Percentiles rank a stretch among this genome's conserved stretches.
These are phyloP conservation scores for Huso huso DNA, from an alignment of 2,797 vertebrate species.

Conservation along the genomic window DNA sequence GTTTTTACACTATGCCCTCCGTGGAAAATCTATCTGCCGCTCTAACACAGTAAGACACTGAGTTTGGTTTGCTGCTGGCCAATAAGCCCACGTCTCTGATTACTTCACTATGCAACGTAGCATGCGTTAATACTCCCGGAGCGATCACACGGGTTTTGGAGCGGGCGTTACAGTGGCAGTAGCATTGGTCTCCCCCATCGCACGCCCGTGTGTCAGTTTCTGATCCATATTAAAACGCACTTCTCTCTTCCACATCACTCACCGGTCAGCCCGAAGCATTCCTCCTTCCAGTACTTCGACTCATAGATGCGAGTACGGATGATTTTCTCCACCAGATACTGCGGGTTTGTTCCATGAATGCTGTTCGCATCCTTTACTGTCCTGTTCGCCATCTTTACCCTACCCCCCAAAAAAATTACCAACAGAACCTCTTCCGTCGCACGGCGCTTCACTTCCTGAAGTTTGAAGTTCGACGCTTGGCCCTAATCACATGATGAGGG, in stretches of 20 bases:
- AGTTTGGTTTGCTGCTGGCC: no score
- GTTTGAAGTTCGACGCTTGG: background rate
- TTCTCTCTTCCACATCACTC: slow-evolving; percentile 28
- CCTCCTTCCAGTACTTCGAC: slow-evolving; percentile 97
- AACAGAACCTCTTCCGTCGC: background rate
- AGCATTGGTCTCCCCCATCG: no score
- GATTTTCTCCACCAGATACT: slow-evolving; percentile 95
- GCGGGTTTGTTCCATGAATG: slow-evolving; percentile 93
- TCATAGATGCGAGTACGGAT: slow-evolving; percentile 93
- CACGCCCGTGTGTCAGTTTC: no score
- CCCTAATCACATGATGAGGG: slow-evolving; percentile 2
- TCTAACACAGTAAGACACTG: no score
- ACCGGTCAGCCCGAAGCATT: slow-evolving; percentile 93
- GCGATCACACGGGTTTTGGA: no score
- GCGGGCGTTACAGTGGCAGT: no score
- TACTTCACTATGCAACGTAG: no score
- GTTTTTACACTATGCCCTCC: no score
- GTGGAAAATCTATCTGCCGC: no score
- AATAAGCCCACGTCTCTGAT: no score
- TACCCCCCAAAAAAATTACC: background rate
- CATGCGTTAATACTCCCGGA: no score
- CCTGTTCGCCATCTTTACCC: slow-evolving; percentile 77
- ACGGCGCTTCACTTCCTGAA: slow-evolving; percentile 7
- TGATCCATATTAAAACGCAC: background rate
- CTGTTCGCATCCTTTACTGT: slow-evolving; percentile 96